Conservation (phyloP, 1,140 invertebrate species). For the Solenopsis fugax region DNA sequence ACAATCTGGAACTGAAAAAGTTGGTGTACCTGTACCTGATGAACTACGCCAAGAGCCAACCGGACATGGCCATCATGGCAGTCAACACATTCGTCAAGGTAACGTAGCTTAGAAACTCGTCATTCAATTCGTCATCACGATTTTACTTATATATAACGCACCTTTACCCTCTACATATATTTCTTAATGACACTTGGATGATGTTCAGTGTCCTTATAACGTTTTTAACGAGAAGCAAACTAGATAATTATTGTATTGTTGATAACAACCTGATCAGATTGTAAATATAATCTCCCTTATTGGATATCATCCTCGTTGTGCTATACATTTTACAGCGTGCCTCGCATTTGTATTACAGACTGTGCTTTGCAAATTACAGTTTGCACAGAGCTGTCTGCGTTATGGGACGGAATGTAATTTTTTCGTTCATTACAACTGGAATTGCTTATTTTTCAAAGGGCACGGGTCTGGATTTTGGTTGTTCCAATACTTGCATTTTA, state of each 20-base stretch:
- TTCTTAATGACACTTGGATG: slow-evolving; percentile 75
- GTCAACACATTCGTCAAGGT: slow-evolving; percentile 99
- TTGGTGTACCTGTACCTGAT: slow-evolving; percentile 99
- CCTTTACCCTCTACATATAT: slow-evolving; percentile 44
- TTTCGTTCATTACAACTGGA: slow-evolving; percentile 78
- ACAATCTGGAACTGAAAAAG: slow-evolving; percentile 99
- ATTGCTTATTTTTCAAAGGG: slow-evolving; percentile 87
- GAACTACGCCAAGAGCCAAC: slow-evolving; percentile 99
- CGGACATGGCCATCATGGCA: slow-evolving; percentile 99
- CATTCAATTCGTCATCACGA: slow-evolving; percentile 66
- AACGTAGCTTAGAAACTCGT: slow-evolving; percentile 81
- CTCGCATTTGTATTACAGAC: slow-evolving; percentile 80
- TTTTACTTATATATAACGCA: slow-evolving; percentile 74
- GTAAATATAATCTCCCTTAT: slow-evolving; percentile 56
- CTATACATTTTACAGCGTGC: slow-evolving; percentile 78
- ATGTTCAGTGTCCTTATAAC: slow-evolving; percentile 76
- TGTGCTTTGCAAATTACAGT: slow-evolving; percentile 83
- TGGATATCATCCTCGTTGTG: slow-evolving; percentile 39
- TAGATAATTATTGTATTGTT: slow-evolving; percentile 66
- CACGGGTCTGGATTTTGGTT: slow-evolving; percentile 85
- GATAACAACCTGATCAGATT: slow-evolving; percentile 6
- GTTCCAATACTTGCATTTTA: slow-evolving; percentile 1
- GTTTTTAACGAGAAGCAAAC: slow-evolving; percentile 80
- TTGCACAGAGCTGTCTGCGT: slow-evolving; percentile 84
- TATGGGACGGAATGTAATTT: slow-evolving; percentile 83